A percentile compares a stretch with the other conserved stretches of the same genome.
These are phyloP conservation scores for Drosophila auraria DNA, from an alignment of 1,140 invertebrate species.

Conservation along the genomic window DNA sequence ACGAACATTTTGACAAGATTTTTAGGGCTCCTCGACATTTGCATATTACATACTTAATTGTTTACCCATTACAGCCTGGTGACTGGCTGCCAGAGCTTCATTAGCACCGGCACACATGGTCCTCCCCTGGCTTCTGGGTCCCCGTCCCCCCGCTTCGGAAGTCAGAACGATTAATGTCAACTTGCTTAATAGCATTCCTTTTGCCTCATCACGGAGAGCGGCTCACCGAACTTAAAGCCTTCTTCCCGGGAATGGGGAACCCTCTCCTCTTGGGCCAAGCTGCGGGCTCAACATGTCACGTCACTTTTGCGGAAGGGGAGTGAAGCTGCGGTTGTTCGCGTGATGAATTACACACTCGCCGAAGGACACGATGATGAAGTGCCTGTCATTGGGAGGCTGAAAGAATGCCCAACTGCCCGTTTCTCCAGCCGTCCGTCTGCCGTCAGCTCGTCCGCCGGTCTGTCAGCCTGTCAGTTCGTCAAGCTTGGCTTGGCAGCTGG, in stretches of 20 bases:
- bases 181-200: slow-evolving; percentile 81
- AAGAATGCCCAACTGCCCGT: slow-evolving; percentile 76
- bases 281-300: slow-evolving; percentile 82
- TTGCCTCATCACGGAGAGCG: slow-evolving; percentile 55
- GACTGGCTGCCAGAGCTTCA: slow-evolving; percentile 36
- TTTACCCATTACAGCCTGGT: slow-evolving; percentile 71
- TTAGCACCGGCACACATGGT: slow-evolving; percentile 51
- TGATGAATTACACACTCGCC: slow-evolving; percentile 83
- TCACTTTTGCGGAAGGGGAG: slow-evolving; percentile 34
- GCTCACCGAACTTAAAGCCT: slow-evolving; percentile 68
- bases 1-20: slow-evolving; percentile 56
- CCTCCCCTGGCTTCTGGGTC: not conserved
- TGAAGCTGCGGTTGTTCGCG: slow-evolving; percentile 77
- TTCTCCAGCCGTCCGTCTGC: not conserved
- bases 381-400: slow-evolving; percentile 80
- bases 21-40: slow-evolving; percentile 59
- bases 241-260: slow-evolving; percentile 3
- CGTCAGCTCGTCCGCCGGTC: not conserved
- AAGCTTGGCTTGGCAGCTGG: slow-evolving; percentile 28
- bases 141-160: slow-evolving; percentile 29
- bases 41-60: slow-evolving; percentile 81
- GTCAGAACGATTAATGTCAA: slow-evolving; percentile 83
- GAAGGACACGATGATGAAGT: slow-evolving; percentile 83
- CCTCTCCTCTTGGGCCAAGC: slow-evolving; percentile 22
- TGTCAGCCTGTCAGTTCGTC: slow-evolving; percentile 41